Percentiles rank a stretch among this genome's conserved stretches.
phyloP scores from a whole-genome alignment of 1,140 invertebrate species.

The Lanistes nyassanus region DNA sequence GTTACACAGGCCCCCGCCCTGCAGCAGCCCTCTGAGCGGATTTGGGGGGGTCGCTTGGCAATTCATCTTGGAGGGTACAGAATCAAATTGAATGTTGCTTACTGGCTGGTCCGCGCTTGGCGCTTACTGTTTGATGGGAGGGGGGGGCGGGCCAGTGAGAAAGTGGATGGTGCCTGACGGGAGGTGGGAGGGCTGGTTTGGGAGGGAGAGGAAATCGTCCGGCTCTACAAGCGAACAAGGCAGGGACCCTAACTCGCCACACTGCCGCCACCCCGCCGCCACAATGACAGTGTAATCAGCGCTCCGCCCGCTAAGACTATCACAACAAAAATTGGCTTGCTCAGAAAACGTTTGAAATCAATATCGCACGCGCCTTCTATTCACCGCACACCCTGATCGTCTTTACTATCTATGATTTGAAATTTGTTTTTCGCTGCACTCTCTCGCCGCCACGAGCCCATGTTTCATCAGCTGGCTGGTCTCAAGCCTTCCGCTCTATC shows the following conservation, averaged over 20 bases:
- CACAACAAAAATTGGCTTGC: constrained; percentile 2
- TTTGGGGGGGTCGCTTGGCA: too few species aligned
- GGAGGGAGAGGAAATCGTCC: not conserved
- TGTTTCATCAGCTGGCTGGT: too few species aligned
- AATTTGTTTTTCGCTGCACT: not conserved
- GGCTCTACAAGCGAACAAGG: not conserved
- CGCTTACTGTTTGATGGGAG: too few species aligned
- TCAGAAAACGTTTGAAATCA: constrained; percentile 2
- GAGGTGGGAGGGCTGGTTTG: not conserved
- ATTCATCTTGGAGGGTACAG: too few species aligned
- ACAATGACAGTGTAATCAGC: constrained; percentile 9
- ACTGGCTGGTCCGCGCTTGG: too few species aligned
- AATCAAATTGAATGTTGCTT: too few species aligned
- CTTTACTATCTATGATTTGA: constrained; percentile 10
- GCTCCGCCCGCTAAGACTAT: constrained; percentile 6
- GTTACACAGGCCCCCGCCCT: too few species aligned
- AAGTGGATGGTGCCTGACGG: not conserved
- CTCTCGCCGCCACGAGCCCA: too few species aligned
- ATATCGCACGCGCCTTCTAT: not conserved
- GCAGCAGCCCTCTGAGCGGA: too few species aligned
- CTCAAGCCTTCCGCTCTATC: not conserved
- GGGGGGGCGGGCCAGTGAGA: not conserved
- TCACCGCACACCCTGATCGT: not conserved
- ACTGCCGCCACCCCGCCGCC: not conserved
- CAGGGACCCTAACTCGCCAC: not conserved